These are phyloP conservation scores for Regulus satrapa DNA, from an alignment of 2,113 vertebrate genomes.

Conservation along the genomic window DNA sequence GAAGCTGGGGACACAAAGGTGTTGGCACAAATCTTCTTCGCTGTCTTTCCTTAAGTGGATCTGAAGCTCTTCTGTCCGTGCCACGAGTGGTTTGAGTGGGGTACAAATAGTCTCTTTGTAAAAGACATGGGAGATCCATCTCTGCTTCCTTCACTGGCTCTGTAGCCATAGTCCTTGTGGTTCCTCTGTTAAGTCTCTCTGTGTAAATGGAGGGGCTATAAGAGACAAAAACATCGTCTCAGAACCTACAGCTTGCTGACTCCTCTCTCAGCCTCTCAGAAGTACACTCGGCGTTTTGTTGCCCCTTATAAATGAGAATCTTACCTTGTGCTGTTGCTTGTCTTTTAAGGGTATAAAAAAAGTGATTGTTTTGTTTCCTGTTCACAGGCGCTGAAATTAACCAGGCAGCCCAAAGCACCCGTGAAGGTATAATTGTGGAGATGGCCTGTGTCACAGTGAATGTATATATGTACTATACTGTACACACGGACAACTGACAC, in stretches of 20 bases:
- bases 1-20: neutral
- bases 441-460: neutral
- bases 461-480: slow-evolving; percentile 74
- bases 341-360: neutral
- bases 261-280: neutral
- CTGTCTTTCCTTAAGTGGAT: neutral
- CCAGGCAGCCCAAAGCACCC: slow-evolving; percentile 78
- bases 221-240: neutral
- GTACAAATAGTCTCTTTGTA: neutral
- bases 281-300: rapidly evolving
- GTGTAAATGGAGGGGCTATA: neutral
- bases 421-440: slow-evolving; percentile 73
- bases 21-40: neutral
- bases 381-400: slow-evolving; percentile 81
- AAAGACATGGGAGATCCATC: neutral
- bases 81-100: neutral
- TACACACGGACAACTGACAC: slow-evolving; percentile 58
- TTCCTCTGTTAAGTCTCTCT: neutral
- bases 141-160: neutral
- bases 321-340: neutral
- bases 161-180: neutral
- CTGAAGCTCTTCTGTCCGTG: neutral
- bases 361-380: slow-evolving; percentile 3
- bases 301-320: neutral
- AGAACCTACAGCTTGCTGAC: neutral